Evolutionary conservation across 1,140 invertebrate species (phyloP).

Genomic region (Drosophila navojoa): DNA sequence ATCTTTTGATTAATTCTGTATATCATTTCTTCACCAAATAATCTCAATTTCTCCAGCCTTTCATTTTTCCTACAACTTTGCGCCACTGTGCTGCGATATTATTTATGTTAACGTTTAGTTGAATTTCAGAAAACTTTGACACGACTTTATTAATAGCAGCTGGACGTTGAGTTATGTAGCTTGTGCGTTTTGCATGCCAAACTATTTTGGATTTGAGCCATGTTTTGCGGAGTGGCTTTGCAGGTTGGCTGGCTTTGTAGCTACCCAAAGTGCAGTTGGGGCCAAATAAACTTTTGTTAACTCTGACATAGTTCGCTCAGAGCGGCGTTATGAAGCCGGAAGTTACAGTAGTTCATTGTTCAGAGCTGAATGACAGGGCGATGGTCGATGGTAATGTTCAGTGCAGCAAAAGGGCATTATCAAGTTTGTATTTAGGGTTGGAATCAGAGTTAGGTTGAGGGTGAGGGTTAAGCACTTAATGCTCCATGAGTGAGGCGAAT

Average conservation of each 20-base stretch:
- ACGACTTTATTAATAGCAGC: slow-evolving; percentile 76
- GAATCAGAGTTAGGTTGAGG: background rate
- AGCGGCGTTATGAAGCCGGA: slow-evolving; percentile 69
- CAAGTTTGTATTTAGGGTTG: background rate
- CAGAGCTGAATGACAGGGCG: slow-evolving; percentile 8
- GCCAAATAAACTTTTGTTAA: slow-evolving; percentile 61
- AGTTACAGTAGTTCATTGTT: slow-evolving; percentile 54
- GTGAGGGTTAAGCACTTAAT: background rate
- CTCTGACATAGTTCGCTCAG: slow-evolving; percentile 50
- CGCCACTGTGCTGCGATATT: slow-evolving; percentile 26
- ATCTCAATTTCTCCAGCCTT: too few relatives aligned
- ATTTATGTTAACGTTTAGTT: slow-evolving; percentile 43
- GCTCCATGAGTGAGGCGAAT: background rate
- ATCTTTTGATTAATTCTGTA: too few relatives aligned
- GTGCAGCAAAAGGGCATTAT: background rate
- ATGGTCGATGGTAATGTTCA: too few relatives aligned
- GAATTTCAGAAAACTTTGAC: slow-evolving; percentile 73
- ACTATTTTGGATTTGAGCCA: slow-evolving; percentile 59
- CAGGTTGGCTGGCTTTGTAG: slow-evolving; percentile 22
- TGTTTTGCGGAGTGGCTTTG: background rate
- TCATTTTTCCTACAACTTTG: too few relatives aligned
- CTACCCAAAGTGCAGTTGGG: slow-evolving; percentile 24
- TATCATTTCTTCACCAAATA: too few relatives aligned
- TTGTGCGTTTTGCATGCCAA: slow-evolving; percentile 47
- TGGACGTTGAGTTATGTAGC: slow-evolving; percentile 56